Evolutionary conservation across 2,797 vertebrate genomes (phyloP).

Genomic region (Xerus rutilus): DNA sequence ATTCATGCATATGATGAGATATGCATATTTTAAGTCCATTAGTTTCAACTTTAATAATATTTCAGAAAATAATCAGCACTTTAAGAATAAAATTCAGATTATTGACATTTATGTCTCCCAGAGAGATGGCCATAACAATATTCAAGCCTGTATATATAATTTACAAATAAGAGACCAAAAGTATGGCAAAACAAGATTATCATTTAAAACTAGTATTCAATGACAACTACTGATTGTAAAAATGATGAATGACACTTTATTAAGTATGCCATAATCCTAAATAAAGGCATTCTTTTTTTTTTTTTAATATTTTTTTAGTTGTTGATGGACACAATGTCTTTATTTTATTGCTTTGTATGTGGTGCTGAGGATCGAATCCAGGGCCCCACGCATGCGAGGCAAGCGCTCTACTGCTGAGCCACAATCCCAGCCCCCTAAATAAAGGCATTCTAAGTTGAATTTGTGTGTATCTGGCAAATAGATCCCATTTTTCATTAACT

Average conservation of each 20-base stretch:
- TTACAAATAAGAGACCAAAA: constrained; percentile 11
- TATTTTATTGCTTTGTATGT: no score
- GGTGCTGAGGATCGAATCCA: no score
- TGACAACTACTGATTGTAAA: constrained; percentile 27
- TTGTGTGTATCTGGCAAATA: not conserved
- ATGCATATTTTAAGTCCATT: not conserved
- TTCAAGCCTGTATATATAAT: not conserved
- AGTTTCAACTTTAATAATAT: not conserved
- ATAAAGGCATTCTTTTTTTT: constrained; percentile 43
- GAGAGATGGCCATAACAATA: not conserved
- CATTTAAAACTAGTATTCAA: constrained; percentile 17
- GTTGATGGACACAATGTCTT: no score
- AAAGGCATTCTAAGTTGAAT: constrained; percentile 56
- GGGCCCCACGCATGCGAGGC: no score
- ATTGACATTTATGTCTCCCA: not conserved
- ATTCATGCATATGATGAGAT: not conserved
- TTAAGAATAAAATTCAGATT: not conserved
- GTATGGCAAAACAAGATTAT: constrained; percentile 14
- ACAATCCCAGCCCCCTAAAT: no score
- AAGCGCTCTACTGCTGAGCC: no score
- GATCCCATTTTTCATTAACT: not conserved
- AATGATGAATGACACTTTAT: constrained; percentile 42
- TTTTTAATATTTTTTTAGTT: no score
- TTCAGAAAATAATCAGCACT: constrained; percentile 30
- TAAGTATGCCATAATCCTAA: constrained; percentile 6